These are phyloP conservation scores for Paralichthys olivaceus DNA, from an alignment of 2,113 vertebrate genomes.

Conservation along the genomic window DNA sequence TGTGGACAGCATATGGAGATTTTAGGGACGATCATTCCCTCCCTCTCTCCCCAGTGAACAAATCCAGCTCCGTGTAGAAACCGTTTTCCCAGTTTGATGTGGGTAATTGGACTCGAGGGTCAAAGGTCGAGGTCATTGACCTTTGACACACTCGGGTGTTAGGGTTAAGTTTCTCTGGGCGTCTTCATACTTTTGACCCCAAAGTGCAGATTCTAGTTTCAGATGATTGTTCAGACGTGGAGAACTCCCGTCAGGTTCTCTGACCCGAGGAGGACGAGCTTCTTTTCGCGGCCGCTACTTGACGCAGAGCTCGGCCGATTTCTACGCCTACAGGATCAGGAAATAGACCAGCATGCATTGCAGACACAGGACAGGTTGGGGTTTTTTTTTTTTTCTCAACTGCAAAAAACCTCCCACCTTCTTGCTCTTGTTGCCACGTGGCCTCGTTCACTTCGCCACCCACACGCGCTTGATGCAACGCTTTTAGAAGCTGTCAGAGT, in stretches of 20 bases:
- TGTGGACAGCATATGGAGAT: no score
- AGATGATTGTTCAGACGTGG: no score
- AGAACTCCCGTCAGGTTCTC: background rate
- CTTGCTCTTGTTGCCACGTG: constrained; percentile 1
- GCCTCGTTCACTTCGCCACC: constrained; percentile 40
- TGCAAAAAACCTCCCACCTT: constrained; percentile 15
- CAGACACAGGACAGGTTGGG: constrained; percentile 14
- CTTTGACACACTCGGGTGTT: no score
- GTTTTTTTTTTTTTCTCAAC: constrained; percentile 25
- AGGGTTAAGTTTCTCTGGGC: no score
- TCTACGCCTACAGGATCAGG: constrained; percentile 21
- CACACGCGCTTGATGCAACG: constrained; percentile 15
- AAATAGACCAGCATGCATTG: constrained; percentile 52
- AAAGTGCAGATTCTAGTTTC: no score
- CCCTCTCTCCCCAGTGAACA: no score
- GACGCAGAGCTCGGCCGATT: constrained; percentile 4
- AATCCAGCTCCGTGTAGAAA: no score
- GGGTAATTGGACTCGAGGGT: no score
- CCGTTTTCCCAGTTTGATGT: no score
- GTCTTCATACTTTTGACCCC: no score
- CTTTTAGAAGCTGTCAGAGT: constrained; percentile 18
- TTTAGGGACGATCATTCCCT: no score
- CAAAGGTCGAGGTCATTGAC: no score
- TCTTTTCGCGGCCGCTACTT: background rate
- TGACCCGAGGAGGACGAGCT: background rate